Evolutionary conservation across 1,140 invertebrate species (phyloP), one percentile per base, ranked within the genome.

Genomic region (Drosophila fuyamai): DNA sequence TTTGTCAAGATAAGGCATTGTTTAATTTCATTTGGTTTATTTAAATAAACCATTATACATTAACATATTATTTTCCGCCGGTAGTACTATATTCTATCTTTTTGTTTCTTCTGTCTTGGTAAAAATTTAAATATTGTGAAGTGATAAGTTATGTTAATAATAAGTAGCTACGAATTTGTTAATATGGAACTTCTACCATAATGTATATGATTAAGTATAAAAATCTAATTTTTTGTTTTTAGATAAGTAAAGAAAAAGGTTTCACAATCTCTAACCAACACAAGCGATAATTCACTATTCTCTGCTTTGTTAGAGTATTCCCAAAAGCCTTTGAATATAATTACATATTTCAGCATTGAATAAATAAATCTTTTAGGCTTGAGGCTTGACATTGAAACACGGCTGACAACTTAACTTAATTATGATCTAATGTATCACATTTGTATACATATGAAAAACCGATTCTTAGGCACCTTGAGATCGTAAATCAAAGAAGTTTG

Each of bases 401-500:
- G n/a, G 2, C 68, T 57, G 44, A 23, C 66, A 71, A 72, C 44
- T 36, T 50, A 71, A 71, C 51, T 72, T 38, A 71, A 58, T 72
- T 40, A 72, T 71, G 66, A 72, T 72, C 29, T 71, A 72, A 72
- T 70, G 18, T 57, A 71, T 72, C 43, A 38, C 36, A 58, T 62
- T 63, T 40, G 35, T 47, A 27, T 32, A 13, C 40, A 13, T 9
- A 27, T 38, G 7, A 32, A 18, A 41, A 4, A 54, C 13, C 36
- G 38, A 70, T 70, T 58, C 68, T 72, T 50, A 13, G 38, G 44
- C 66, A 56, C 62, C 63, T 71, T 71, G 67, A 40, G 67, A 68
- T 51, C 66, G 68, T 72, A 65, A 58, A 71, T 73, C 70, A 47
- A 73, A 73, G 48, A 73, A 68, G 61, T 66, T 23, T 66, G 62